Evolutionary conservation across 1,140 invertebrate genomes (phyloP), one percentile per base, ranked within the genome.

Genomic region (Dendrolimus punctatus): DNA sequence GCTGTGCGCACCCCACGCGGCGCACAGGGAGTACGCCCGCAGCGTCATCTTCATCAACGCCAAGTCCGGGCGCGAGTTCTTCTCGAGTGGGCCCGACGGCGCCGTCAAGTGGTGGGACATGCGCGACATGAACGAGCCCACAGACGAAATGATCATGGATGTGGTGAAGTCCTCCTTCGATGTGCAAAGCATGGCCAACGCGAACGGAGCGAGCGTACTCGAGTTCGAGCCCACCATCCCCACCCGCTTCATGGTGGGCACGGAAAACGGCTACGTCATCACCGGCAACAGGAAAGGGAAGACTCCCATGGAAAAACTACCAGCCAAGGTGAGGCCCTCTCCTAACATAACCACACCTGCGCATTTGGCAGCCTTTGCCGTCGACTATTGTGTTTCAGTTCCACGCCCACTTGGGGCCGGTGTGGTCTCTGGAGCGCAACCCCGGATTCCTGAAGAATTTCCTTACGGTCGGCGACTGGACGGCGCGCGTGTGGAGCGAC

Each of bases 191-290:
- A 80, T 93, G 52, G 88, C 90, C 1, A 91, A 90, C 38, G 92
- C 95, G 6, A 90, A 91, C 57, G 95, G 95, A 38, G 91, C 94
- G 39, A 94, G 94, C 6, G 89, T 90, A 57, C 82, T 98, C 50
- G 96, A 97, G 80, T 98, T 95, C 80, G 96, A 98, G 87, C 88
- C 92, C 0, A 96, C 96, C 1, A 95, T 98, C 64, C 95, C 96
- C 0, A 96, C 95, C n/a, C 92, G 94, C 58, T 90, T 90, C 58
- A 90, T 90, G 90, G 87, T 84, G 2, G 95, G 94, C 43, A 94
- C 93, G 36, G 94, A 96, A 68, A 91, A 93, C 87, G 93, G 93
- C 4, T 88, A 91, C 46, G 90, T 96, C 1, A 90, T 96, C 55
- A 91, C 91, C 5, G 95, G 95, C 57, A 96, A 96, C 76, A 89